These are phyloP conservation scores for Acanthis flammea DNA, from an alignment of 2,797 vertebrate genomes.

Conservation along the genomic window DNA sequence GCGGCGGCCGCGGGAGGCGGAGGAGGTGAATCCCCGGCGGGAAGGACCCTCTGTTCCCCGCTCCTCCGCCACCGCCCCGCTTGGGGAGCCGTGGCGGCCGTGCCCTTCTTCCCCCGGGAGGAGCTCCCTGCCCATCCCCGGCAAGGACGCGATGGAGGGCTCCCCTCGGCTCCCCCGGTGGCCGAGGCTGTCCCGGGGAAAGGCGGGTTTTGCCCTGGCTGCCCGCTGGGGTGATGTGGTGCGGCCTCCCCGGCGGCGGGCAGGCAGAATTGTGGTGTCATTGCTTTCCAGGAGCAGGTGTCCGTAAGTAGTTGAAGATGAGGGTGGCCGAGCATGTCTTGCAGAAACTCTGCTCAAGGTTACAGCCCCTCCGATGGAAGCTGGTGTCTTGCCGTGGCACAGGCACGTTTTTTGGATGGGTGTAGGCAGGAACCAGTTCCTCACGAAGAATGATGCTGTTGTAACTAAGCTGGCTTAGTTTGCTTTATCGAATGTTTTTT, in stretches of 20 bases:
- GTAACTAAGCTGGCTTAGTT: not conserved
- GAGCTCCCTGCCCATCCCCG: not conserved
- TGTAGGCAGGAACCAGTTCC: not conserved
- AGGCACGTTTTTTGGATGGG: not conserved
- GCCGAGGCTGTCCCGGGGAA: not conserved
- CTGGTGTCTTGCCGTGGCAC: not conserved
- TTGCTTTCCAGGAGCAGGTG: constrained; percentile 6
- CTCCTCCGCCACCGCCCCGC: not conserved
- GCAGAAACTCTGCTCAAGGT: constrained; percentile 7
- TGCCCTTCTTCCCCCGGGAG: not conserved
- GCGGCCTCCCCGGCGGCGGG: not conserved
- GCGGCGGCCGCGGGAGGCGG: not conserved
- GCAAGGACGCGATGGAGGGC: not conserved
- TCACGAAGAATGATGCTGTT: not conserved
- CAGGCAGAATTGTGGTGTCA: constrained; percentile 50
- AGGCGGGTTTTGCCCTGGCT: fast-evolving
- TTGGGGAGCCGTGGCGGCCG: not conserved
- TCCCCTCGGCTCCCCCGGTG: not conserved
- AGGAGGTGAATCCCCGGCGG: not conserved
- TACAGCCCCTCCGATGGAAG: not conserved
- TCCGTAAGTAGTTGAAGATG: not conserved
- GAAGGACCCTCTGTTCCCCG: not conserved
- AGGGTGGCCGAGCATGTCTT: not conserved
- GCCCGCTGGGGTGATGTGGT: not conserved
- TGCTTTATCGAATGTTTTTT: not conserved